These are phyloP conservation scores for Apeltes quadracus DNA, from an alignment of 2,113 vertebrate species.

Conservation along the genomic window DNA sequence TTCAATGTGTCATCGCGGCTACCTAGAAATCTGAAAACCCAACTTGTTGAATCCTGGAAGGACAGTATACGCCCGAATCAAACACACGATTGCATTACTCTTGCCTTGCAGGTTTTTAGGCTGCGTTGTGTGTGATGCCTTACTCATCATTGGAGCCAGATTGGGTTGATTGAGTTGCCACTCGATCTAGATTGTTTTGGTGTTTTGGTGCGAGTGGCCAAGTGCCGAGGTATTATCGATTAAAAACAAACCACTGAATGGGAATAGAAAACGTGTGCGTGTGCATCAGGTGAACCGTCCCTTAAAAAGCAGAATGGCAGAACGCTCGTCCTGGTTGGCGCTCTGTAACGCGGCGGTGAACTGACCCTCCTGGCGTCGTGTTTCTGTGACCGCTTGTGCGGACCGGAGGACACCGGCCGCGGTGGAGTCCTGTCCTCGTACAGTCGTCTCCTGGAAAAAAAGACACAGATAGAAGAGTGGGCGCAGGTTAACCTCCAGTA, in stretches of 20 bases:
- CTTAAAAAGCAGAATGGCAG: not conserved
- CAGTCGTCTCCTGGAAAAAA: slow-evolving; percentile 72
- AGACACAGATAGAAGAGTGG: slow-evolving; percentile 15
- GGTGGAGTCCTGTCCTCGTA: slow-evolving; percentile 71
- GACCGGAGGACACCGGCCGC: slow-evolving; percentile 67
- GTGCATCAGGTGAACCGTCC: not conserved
- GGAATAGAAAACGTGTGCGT: not conserved
- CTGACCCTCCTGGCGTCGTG: slow-evolving; percentile 67
- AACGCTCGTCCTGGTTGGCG: not conserved
- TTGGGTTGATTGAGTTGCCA: too few relatives aligned
- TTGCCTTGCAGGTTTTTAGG: too few relatives aligned
- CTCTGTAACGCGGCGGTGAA: slow-evolving; percentile 11
- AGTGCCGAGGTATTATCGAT: not conserved
- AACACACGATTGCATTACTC: not conserved
- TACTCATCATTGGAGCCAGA: too few relatives aligned
- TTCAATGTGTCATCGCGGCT: slow-evolving; percentile 35
- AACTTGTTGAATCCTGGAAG: slow-evolving; percentile 6
- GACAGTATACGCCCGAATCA: not conserved
- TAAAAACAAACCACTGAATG: not conserved
- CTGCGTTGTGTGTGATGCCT: too few relatives aligned
- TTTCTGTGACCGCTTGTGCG: slow-evolving; percentile 63
- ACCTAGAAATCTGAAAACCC: slow-evolving; percentile 14
- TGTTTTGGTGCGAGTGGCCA: not conserved
- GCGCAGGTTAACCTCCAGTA: slow-evolving; percentile 20
- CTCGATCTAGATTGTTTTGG: not conserved